These are phyloP conservation scores for Hypanus sabinus DNA, from an alignment of 2,113 vertebrate species.

Conservation along the genomic window DNA sequence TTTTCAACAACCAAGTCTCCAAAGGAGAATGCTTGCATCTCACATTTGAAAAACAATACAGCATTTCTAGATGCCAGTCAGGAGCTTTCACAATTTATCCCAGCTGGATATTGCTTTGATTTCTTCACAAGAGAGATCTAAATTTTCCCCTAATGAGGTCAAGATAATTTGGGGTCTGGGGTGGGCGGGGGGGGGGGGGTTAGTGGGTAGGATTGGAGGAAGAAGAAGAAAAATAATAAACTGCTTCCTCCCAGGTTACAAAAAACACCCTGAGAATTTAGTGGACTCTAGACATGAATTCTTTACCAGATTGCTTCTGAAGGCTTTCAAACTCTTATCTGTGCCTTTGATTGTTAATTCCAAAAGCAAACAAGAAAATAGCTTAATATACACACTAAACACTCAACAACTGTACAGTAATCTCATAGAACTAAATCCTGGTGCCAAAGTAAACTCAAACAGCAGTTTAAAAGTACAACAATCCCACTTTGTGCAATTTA, in stretches of 20 bases:
- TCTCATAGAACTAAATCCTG: background rate
- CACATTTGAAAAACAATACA: background rate
- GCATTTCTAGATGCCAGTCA: background rate
- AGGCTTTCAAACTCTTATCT: background rate
- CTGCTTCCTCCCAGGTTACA: background rate
- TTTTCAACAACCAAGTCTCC: background rate
- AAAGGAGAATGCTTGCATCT: background rate
- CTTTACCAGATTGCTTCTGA: background rate
- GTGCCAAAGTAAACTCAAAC: background rate
- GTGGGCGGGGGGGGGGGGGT: no score
- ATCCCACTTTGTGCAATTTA: background rate
- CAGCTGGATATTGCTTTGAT: background rate
- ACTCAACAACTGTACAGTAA: background rate
- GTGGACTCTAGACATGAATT: background rate
- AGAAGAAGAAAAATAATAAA: background rate
- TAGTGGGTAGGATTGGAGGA: background rate
- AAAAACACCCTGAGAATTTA: background rate
- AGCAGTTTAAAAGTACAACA: background rate
- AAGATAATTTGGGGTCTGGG: background rate
- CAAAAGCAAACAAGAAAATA: background rate
- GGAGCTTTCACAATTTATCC: background rate
- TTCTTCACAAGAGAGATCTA: background rate
- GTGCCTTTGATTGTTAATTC: no score
- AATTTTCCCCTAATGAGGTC: background rate
- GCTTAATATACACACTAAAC: background rate